A percentile compares a stretch with the other conserved stretches of the same genome.
phyloP scores from a whole-genome alignment of 2,888 invertebrate species.

The Pachydiplax longipennis region DNA sequence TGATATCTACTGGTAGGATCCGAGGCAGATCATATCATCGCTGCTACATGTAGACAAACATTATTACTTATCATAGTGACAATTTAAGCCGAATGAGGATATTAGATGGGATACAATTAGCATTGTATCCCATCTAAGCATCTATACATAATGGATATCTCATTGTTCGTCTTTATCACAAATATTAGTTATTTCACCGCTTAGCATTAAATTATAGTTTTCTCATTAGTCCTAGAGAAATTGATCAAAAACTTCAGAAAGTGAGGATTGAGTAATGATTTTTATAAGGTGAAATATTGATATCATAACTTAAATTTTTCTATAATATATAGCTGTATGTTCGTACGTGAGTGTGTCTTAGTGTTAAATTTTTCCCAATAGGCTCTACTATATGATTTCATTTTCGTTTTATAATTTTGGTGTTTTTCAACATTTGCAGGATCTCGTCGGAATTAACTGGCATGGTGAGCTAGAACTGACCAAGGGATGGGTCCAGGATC shows the following conservation, averaged over 20 bases:
- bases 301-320: not conserved
- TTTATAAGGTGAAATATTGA: not conserved
- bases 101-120: too few species aligned
- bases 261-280: too few species aligned
- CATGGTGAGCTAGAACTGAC: not conserved
- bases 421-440: slow-evolving; percentile 56
- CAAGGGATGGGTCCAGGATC: not conserved
- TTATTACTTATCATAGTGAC: not conserved
- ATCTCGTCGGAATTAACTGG: slow-evolving; percentile 46
- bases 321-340: not conserved
- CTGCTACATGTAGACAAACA: not conserved
- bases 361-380: not conserved
- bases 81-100: too few species aligned
- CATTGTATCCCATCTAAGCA: too few species aligned
- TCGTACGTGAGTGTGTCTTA: not conserved
- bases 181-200: too few species aligned
- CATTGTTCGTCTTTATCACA: too few species aligned
- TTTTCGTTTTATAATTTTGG: not conserved
- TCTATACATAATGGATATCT: too few species aligned
- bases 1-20: too few species aligned
- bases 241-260: too few species aligned
- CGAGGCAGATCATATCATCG: not conserved
- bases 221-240: too few species aligned
- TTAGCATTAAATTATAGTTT: too few species aligned
- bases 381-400: not conserved